Percentiles rank a stretch among this genome's conserved stretches.
Conservation (phyloP, 2,888 invertebrate genomes). For the Tholera decimalis region DNA sequence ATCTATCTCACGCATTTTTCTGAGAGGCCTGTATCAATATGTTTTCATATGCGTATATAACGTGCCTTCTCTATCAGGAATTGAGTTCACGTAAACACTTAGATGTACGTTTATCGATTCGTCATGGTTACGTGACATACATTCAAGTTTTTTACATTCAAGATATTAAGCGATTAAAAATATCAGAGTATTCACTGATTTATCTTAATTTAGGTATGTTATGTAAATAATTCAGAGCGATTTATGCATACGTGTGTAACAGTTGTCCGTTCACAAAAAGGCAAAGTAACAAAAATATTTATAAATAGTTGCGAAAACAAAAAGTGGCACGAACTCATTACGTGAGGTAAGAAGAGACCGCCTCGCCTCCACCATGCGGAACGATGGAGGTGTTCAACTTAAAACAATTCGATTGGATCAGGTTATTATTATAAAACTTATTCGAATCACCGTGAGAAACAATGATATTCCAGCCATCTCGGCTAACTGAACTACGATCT, state of each 20-base stretch:
- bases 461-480: constrained; percentile 62
- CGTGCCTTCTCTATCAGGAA: constrained; percentile 31
- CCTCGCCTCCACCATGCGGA: constrained; percentile 70
- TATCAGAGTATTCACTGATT: not conserved
- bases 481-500: not conserved
- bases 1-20: constrained; percentile 64
- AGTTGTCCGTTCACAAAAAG: constrained; percentile 50
- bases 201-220: constrained; percentile 9
- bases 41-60: constrained; percentile 39
- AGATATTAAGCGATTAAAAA: constrained; percentile 21
- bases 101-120: constrained; percentile 43
- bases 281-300: constrained; percentile 68
- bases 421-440: constrained; percentile 62
- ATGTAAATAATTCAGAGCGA: not conserved
- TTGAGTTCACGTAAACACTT: constrained; percentile 51
- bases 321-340: constrained; percentile 73
- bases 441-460: constrained; percentile 61
- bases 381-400: constrained; percentile 66
- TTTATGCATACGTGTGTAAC: constrained; percentile 34
- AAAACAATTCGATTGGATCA: constrained; percentile 71
- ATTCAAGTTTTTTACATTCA: constrained; percentile 12
- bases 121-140: constrained; percentile 43
- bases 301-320: constrained; percentile 71
- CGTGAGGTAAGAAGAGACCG: constrained; percentile 73
- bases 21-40: constrained; percentile 47